Evolutionary conservation across 2,797 vertebrate species (phyloP).

Genomic region (Galagoides demidoff): DNA sequence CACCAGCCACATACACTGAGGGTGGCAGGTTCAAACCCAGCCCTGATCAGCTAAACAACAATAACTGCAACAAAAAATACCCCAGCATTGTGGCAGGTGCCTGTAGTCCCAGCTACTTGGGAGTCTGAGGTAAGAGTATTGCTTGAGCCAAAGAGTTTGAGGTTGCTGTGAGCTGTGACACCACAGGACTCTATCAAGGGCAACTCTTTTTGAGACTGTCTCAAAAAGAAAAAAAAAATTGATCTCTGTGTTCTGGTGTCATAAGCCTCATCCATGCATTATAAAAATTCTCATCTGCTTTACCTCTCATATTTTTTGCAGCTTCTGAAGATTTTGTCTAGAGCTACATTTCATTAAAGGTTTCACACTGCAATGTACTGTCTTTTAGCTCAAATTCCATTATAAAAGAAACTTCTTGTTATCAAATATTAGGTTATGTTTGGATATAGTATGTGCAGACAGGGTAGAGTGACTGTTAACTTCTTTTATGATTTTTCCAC

Average conservation of each 20-base stretch:
- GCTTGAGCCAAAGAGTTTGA: too few species aligned
- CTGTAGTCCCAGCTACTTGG: too few species aligned
- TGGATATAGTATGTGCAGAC: neutral
- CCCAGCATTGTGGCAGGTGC: too few species aligned
- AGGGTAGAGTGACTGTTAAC: neutral
- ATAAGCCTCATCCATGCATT: neutral
- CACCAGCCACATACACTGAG: too few species aligned
- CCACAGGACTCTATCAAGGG: too few species aligned
- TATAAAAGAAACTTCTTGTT: slow-evolving; percentile 1
- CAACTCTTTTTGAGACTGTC: too few species aligned
- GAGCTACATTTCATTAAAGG: neutral
- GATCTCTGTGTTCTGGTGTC: neutral
- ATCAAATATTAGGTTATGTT: neutral
- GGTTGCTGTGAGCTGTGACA: too few species aligned
- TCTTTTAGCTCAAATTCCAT: neutral
- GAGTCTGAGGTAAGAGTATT: too few species aligned
- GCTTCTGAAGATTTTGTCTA: neutral
- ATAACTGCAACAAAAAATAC: too few species aligned
- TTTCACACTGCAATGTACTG: neutral
- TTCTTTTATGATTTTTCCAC: neutral
- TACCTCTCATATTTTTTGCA: neutral
- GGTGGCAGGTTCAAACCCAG: too few species aligned
- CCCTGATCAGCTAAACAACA: too few species aligned
- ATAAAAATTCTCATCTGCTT: neutral
- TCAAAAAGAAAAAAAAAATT: neutral